A percentile compares a stretch with the other conserved stretches of the same genome.
phyloP scores from a whole-genome alignment of 2,888 invertebrate species.

The Rhodophaea formosa region DNA sequence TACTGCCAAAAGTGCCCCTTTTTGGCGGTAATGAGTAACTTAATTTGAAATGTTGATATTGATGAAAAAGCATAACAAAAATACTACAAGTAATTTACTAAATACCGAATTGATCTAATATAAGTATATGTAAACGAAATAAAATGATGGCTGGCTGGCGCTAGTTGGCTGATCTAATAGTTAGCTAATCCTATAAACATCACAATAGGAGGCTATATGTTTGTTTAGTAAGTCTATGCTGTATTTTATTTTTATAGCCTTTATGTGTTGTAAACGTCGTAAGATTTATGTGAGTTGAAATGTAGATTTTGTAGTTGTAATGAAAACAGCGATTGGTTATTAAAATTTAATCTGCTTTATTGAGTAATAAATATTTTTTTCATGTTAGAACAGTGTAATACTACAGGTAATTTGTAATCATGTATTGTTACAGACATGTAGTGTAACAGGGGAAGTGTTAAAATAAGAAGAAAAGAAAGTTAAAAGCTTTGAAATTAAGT shows the following conservation, averaged over 20 bases:
- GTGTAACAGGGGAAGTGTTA: conserved; percentile 14
- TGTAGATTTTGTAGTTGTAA: conserved; percentile 12
- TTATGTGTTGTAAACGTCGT: not conserved
- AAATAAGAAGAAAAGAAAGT: conserved; percentile 8
- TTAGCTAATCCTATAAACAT: too few species aligned
- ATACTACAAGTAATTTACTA: too few species aligned
- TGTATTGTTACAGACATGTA: conserved; percentile 12
- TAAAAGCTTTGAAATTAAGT: conserved; percentile 28
- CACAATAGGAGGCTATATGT: too few species aligned
- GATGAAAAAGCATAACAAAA: too few species aligned
- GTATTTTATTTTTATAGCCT: not conserved
- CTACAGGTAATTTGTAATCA: not conserved
- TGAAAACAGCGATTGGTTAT: conserved; percentile 9
- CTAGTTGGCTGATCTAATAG: too few species aligned
- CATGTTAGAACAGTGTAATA: conserved; percentile 18
- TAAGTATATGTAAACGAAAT: too few species aligned
- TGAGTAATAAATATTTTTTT: conserved; percentile 18
- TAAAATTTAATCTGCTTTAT: conserved; percentile 24
- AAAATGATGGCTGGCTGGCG: too few species aligned
- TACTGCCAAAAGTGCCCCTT: too few species aligned
- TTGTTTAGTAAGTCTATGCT: too few species aligned
- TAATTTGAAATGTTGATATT: too few species aligned
- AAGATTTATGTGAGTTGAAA: not conserved
- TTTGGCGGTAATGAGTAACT: too few species aligned
- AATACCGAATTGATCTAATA: too few species aligned